phyloP scores from a whole-genome alignment of 2,113 vertebrate species.

The Nibea albiflora region DNA sequence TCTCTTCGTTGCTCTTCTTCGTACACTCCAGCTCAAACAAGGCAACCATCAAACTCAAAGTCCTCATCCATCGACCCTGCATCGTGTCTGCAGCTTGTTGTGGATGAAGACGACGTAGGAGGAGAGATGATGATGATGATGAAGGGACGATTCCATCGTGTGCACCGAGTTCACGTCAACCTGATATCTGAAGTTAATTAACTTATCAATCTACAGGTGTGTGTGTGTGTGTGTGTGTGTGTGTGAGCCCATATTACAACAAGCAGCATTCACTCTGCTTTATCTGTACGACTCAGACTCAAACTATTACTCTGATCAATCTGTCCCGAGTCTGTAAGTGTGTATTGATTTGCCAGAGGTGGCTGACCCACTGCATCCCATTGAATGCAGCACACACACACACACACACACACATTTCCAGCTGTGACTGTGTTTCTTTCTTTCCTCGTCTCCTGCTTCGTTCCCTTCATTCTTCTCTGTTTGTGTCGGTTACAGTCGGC shows the following conservation, averaged over 20 bases:
- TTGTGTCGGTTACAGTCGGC: slow-evolving; percentile 39
- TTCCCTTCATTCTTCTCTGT: slow-evolving; percentile 9
- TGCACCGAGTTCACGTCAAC: too few relatives aligned
- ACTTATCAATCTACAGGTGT: background rate
- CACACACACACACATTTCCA: slow-evolving; percentile 40
- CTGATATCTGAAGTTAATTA: too few relatives aligned
- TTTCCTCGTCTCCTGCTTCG: slow-evolving; percentile 10
- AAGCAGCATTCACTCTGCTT: slow-evolving; percentile 7
- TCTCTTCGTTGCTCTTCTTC: too few relatives aligned
- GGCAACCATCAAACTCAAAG: too few relatives aligned
- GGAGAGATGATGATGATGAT: too few relatives aligned
- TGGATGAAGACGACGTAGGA: too few relatives aligned
- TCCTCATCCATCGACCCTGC: too few relatives aligned
- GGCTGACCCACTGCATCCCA: slow-evolving; percentile 43
- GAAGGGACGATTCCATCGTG: too few relatives aligned
- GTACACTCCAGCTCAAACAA: too few relatives aligned
- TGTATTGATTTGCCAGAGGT: slow-evolving; percentile 70
- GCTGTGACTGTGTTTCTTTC: slow-evolving; percentile 39
- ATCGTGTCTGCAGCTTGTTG: too few relatives aligned
- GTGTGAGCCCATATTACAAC: background rate
- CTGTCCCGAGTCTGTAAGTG: slow-evolving; percentile 13
- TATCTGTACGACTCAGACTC: slow-evolving; percentile 9
- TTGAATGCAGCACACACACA: slow-evolving; percentile 21
- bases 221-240: background rate
- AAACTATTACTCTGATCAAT: slow-evolving; percentile 42